Evolutionary conservation across 2,797 vertebrate species (phyloP), one percentile per base, ranked within the genome.

Genomic region (Poeciliopsis paucimaculata): DNA sequence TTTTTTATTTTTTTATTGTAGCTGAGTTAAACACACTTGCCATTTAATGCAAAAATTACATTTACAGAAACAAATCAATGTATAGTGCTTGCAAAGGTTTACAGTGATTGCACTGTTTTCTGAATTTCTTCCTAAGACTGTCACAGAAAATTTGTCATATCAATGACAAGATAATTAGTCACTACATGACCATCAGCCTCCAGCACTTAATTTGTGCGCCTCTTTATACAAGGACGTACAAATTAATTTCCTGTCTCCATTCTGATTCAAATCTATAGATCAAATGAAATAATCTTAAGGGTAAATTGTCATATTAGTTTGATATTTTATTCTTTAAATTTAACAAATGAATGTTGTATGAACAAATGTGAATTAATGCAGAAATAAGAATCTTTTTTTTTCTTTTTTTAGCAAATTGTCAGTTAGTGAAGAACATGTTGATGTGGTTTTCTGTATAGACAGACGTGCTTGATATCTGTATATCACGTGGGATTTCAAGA

Each of bases 171-270:
- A 72, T 47, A 60, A 47, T 71, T 72, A 77, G 66, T 75, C 43
- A 46, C 49, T 41, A 15, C 36, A 31, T 79, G 55, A 79, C 79
- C 60, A 77, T 51, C 43, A 80, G 15, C 31, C 60, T 79, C 45
- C 43, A 80, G 15, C n/a, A 62, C 23, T 13, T n/a, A n/a, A n/a
- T n/a, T n/a, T n/a, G n/a, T n/a, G n/a, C n/a, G n/a, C n/a, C n/a
- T 12, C 46, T 36, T 3, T 57, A 57, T 31, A 16, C 76, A 78
- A 43, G 39, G 16, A 4, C 5, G 15, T 23, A 26, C 75, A 51
- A 57, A 20, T 36, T 64, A 76, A 34, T 39, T 72, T 43, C 18
- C 13, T 73, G 16, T n/a, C 12, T 26, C 13, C 31, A 62, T 60
- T 60, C 16, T 85, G 16, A 1, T 74, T 7, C 62, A 47, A 76